Base-by-base conservation (phyloP, 1,140 invertebrate species). In the Brachionus rubens region DNA sequence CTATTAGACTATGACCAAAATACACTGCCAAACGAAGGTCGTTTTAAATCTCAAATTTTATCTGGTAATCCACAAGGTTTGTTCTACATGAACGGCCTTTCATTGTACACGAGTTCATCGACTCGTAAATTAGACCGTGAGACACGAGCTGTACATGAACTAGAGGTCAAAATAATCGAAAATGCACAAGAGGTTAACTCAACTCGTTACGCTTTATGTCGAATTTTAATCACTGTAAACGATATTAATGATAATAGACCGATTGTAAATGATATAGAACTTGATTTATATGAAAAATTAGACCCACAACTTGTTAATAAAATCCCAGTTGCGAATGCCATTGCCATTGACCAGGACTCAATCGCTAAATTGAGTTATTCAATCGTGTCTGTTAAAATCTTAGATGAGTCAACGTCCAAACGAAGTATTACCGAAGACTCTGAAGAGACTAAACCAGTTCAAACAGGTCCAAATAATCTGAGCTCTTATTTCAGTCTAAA, bases 201-300 rank as follows among this genome's bases (percentile, higher is more conserved):
- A 24, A 26, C 28, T 48, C 68, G 68, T 7, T 72, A 21, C 50
- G 68, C 68, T 33, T 19, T 50, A n/a, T 72, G 68, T 19, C 26
- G 28, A 72, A 14, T 72, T 26, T 10, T 72, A 3, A 30, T 72
- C 21, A 72, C 48, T 36, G 68, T 72, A 12, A 36, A 72, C 3
- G 68, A 72, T 30, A 40, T 72, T n/a, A 72, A 72, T 12, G 68
- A 72, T 2, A 24, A 72, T 21, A 48, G 68, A 19, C 68, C 68
- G 4, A 72, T 72, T 30, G 68, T 72, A 19, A 72, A 72, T 72
- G 68, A 72, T 46, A 54, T 72, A 41, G 68, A 72, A 26, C 68
- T 72, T n/a, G 43, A 40, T 36, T 30, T 72, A 10, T 72, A 72
- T 50, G 46, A 72, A 1, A 24, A 72, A 36, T 12, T 72, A 10